These are phyloP conservation scores for Anniella stebbinsi DNA, from an alignment of 2,797 vertebrate species.

Conservation along the genomic window DNA sequence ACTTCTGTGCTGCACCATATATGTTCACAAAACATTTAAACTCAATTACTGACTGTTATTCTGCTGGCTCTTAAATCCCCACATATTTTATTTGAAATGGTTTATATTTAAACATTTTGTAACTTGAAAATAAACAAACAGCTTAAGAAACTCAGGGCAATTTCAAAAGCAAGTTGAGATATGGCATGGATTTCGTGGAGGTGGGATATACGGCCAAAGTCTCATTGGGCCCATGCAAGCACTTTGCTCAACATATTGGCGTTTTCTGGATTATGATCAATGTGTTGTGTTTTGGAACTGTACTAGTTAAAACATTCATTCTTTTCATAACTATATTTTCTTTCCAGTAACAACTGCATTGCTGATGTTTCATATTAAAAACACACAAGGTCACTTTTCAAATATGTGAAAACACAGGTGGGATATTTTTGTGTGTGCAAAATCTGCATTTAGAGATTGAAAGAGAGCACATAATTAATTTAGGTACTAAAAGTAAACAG, in stretches of 20 bases:
- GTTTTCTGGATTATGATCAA: neutral
- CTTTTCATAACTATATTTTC: slow-evolving; percentile 23
- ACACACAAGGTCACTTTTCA: neutral
- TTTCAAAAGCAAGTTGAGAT: neutral
- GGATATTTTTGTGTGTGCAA: neutral
- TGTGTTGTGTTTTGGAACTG: neutral
- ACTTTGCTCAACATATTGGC: neutral
- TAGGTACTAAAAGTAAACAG: neutral
- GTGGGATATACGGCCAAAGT: neutral
- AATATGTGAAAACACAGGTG: slow-evolving; percentile 15
- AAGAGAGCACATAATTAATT: neutral
- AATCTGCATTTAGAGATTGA: neutral
- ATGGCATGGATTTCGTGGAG: neutral
- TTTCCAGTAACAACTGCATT: slow-evolving; percentile 23
- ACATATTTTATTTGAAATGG: neutral
- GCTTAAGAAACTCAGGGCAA: neutral
- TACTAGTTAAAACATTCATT: slow-evolving; percentile 33
- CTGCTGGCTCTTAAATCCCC: neutral
- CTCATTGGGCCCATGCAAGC: neutral
- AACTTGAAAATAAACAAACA: neutral
- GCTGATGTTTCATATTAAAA: slow-evolving; percentile 37
- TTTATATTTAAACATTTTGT: neutral
- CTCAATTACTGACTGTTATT: neutral
- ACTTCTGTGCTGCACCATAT: neutral
- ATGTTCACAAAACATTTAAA: neutral